Base-by-base conservation (phyloP, 1,140 invertebrate species). In the Drosophila sechellia region DNA sequence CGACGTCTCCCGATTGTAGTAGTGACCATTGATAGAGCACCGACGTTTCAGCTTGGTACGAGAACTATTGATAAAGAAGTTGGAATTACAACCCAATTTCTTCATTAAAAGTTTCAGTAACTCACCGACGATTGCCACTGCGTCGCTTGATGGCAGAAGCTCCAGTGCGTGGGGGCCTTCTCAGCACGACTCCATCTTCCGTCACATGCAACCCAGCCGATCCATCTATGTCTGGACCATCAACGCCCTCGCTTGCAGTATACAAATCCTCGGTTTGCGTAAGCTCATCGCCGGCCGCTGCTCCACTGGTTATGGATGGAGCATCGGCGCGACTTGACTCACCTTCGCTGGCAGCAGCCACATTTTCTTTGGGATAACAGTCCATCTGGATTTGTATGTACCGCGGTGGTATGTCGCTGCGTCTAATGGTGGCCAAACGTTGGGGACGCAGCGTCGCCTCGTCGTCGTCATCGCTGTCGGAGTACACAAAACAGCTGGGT, bases 21-120 rank as follows among this genome's bases (percentile, higher is more conserved):
- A 97, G 91, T 98, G 96, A 1, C 97, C 96, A 92, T 97, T 98
- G 34, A 97, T 97, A 0, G 96, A 97, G 74, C 96, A 97, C 59
- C 96, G 94, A 64, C 96, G 93, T 93, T 95, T 94, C 12, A 96
- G 91, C 90, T 95, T 95, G 65, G 95, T 94, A 35, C 95, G 93
- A 3, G 96, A 96, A 79, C 95, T 92, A 22, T 17, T 77, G 54
- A 54, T 20, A 4, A 57, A 48, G 40, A 40, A 12, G 39, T 13
- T 43, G n/a, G 1, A 34, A 34, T 37, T 37, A 53, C 15, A 17
- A 12, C 12, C 15, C 20, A 13, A 25, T 25, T 15, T 35, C 0
- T 25, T 10, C 1, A 58, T 5, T 8, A 5, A 1, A 25, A 8
- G 20, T 12, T n/a, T 15, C 1, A 10, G 6, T 4, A 45, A 60